These are phyloP conservation scores for Amblyteles armatorius DNA, from an alignment of 2,888 invertebrate genomes.

Conservation along the genomic window DNA sequence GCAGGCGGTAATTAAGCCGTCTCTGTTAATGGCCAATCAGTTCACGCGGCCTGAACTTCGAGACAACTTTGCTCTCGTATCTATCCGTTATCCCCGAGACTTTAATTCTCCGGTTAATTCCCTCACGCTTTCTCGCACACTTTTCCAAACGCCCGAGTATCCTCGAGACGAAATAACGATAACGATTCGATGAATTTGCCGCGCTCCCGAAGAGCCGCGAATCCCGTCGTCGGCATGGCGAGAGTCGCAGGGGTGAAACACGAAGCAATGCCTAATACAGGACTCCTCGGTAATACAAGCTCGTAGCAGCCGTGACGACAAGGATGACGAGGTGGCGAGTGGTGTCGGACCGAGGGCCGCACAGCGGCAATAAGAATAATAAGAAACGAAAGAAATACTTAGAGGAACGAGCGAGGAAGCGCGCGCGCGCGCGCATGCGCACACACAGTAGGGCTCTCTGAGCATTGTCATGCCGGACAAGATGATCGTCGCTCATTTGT, in stretches of 20 bases:
- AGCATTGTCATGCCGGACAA: conserved; percentile 74
- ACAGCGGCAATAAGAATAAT: conserved; percentile 6
- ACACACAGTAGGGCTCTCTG: conserved; percentile 49
- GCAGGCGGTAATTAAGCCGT: conserved; percentile 54
- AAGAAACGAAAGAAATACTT: conserved; percentile 8
- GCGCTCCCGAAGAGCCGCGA: neutral
- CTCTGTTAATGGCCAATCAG: conserved; percentile 58
- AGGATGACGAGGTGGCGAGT: conserved; percentile 61
- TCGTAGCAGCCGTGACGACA: conserved; percentile 43
- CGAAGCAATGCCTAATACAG: conserved; percentile 29
- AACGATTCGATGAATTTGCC: neutral
- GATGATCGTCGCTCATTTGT: conserved; percentile 82
- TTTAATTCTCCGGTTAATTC: neutral
- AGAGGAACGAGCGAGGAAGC: neutral
- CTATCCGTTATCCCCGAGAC: conserved; percentile 13
- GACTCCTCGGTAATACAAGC: conserved; percentile 23
- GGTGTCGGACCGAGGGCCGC: conserved; percentile 28
- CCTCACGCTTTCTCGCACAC: neutral
- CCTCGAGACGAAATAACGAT: neutral
- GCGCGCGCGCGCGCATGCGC: neutral
- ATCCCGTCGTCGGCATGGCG: neutral
- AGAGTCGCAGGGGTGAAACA: neutral
- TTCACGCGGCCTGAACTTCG: conserved; percentile 35
- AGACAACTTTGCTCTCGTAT: conserved; percentile 29
- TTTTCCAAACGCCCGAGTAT: neutral